A percentile compares a stretch with the other conserved stretches of the same genome.
Evolutionary conservation across 2,113 vertebrate species (phyloP).

Genomic region (Petroica traversi): DNA sequence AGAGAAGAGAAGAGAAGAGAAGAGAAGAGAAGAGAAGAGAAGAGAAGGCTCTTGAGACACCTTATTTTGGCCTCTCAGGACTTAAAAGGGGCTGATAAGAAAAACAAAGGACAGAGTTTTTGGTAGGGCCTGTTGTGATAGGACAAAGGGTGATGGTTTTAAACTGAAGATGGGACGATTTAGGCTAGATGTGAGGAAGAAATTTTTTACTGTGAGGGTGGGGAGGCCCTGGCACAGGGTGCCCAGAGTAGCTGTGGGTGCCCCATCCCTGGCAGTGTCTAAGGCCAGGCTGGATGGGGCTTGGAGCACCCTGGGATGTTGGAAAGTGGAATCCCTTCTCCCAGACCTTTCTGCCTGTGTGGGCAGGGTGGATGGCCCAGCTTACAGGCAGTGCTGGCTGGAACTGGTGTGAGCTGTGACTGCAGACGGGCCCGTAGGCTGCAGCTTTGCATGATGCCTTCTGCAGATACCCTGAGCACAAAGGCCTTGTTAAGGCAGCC

Average conservation of each 20-base stretch:
- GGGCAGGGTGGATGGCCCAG: background rate
- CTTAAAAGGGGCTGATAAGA: background rate
- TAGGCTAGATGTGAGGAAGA: background rate
- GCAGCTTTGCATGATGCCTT: background rate
- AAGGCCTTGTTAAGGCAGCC: background rate
- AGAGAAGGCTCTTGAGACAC: background rate
- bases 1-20: too few relatives aligned
- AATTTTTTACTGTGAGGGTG: background rate
- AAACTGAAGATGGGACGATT: background rate
- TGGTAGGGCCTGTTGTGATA: background rate
- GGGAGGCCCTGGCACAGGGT: fast-evolving
- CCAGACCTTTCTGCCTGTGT: fast-evolving
- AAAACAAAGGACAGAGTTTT: background rate
- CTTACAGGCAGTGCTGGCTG: background rate
- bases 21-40: too few relatives aligned
- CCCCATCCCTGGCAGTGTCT: background rate
- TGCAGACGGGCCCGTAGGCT: background rate
- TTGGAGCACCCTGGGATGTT: fast-evolving
- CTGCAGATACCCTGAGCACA: background rate
- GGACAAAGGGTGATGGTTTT: background rate
- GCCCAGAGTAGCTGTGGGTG: background rate
- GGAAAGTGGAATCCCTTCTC: background rate
- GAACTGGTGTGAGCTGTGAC: background rate
- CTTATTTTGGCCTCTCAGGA: background rate
- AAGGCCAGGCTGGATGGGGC: fast-evolving